These are phyloP conservation scores for Rhagoletis zephyria DNA, from an alignment of 1,140 invertebrate genomes.

Conservation along the genomic window DNA sequence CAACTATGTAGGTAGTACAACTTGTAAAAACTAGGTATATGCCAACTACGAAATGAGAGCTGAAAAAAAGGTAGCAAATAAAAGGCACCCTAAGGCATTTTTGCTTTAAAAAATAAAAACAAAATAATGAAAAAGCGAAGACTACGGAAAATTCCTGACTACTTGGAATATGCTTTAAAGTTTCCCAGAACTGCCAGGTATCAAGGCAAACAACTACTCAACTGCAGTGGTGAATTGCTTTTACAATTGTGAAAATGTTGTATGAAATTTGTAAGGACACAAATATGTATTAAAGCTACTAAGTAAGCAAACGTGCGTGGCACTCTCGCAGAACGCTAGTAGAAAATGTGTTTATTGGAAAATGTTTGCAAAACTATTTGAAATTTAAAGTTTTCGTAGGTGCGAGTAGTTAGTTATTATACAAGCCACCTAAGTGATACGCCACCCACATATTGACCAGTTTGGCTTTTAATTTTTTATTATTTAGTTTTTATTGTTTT, in stretches of 20 bases:
- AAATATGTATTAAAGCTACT: conserved; percentile 1
- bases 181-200: background rate
- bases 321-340: too few species aligned
- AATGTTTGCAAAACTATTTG: too few species aligned
- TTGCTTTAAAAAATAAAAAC: background rate
- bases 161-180: background rate
- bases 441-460: too few species aligned
- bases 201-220: conserved; percentile 10
- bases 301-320: background rate
- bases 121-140: background rate
- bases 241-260: background rate
- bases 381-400: too few species aligned
- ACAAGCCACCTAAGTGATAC: too few species aligned
- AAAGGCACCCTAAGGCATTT: conserved; percentile 28
- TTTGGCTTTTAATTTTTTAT: too few species aligned
- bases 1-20: background rate
- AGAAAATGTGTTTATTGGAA: too few species aligned
- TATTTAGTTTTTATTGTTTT: too few species aligned
- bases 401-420: too few species aligned
- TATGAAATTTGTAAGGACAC: background rate
- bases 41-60: background rate
- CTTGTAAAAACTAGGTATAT: conserved; percentile 37
- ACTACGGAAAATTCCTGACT: background rate
- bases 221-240: background rate
- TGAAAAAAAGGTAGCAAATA: background rate